Evolutionary conservation across 2,888 invertebrate genomes (phyloP), one percentile per base, ranked within the genome.

Genomic region (Chalcis sispes): DNA sequence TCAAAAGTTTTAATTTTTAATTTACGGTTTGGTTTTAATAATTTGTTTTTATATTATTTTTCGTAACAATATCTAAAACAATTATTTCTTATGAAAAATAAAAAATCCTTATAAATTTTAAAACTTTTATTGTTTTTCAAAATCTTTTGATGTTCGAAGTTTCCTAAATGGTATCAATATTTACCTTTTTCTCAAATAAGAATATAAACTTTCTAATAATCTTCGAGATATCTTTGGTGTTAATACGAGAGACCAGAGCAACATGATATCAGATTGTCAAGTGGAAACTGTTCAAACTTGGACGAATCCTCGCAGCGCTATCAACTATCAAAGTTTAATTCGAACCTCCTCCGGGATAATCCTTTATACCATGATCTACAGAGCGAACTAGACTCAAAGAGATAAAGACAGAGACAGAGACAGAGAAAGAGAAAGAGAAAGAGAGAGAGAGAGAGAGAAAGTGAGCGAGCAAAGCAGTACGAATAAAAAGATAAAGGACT

Each of bases 251-350:
- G 32, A 10, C 42, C 2, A 23, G 20, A 40, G 27, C 52, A 40
- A 18, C 69, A 48, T 32, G 69, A 46, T 70, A 70, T 70, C 69
- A 59, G 58, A 58, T 46, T 29, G 64, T 27, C 56, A 56, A 72
- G 54, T 64, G 54, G 29, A 59, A 59, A 48, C 66, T 58, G 52
- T 50, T 50, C 27, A 58, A 67, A 74, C 61, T 69, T 62, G 67
- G 61, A 40, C 61, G 46, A 67, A 72, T 72, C 42, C 56, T 15
- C 40, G 59, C 64, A 56, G n/a, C 40, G 52, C 52, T 59, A 67
- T 64, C 69, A 64, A 58, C 62, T 70, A 58, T 40, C 64, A 69
- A 75, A 75, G 58, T 70, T 75, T 36, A 64, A 58, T 56, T 36
- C 48, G 46, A 56, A 40, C 56, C 56, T 48, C 5, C 50, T 58